phyloP scores from a whole-genome alignment of 2,113 vertebrate genomes.

The Pelmatolapia mariae region DNA sequence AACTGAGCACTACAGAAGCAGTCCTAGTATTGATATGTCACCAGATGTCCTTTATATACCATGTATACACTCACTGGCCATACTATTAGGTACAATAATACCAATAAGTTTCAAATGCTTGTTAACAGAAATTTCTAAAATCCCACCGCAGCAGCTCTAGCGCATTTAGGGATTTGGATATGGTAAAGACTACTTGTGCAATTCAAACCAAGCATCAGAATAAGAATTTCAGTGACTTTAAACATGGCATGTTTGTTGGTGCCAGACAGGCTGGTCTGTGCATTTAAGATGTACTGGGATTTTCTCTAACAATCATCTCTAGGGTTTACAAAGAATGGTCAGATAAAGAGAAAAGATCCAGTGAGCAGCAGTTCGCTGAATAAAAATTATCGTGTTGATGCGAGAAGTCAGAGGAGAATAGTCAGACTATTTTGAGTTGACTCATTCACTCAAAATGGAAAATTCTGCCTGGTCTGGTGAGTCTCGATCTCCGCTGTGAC shows the following conservation, averaged over 20 bases:
- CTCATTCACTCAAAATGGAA: not conserved
- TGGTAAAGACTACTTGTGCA: not conserved
- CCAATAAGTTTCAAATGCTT: not conserved
- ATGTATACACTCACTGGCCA: not conserved
- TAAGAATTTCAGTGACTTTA: not conserved
- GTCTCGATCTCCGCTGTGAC: not conserved
- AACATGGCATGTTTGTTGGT: not conserved
- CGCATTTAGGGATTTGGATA: not conserved
- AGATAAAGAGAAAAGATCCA: not conserved
- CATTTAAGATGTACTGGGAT: not conserved
- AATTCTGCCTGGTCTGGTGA: not conserved
- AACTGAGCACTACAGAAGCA: not conserved
- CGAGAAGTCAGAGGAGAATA: not conserved
- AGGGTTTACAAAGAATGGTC: not conserved
- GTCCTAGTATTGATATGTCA: not conserved
- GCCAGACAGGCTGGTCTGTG: not conserved
- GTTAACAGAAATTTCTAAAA: not conserved
- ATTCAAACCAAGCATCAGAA: not conserved
- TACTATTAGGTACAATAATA: not conserved
- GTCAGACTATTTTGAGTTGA: not conserved
- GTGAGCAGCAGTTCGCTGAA: not conserved
- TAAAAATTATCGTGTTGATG: not conserved
- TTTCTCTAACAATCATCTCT: not conserved
- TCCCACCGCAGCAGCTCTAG: not conserved
- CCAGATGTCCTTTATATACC: not conserved